Evolutionary conservation across 2,888 invertebrate species (phyloP), one percentile per base, ranked within the genome.

Genomic region (Ectobius pallidus): DNA sequence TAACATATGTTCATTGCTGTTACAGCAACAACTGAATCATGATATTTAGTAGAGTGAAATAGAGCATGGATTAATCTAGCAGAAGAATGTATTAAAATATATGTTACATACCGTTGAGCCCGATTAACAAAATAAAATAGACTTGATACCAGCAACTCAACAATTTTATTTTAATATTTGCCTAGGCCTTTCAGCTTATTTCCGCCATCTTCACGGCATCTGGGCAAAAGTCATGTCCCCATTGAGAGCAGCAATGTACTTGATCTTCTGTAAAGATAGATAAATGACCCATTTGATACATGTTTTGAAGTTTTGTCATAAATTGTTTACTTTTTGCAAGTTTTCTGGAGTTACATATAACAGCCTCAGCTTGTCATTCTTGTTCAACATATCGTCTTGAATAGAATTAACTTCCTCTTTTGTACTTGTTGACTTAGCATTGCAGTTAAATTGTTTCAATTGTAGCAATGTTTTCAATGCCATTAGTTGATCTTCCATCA

Each of bases 161-260:
- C n/a, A n/a, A n/a, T n/a, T n/a, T n/a, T n/a, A n/a, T n/a, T n/a
- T n/a, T n/a, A n/a, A n/a, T n/a, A n/a, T n/a, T n/a, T n/a, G n/a
- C n/a, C n/a, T n/a, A n/a, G n/a, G n/a, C n/a, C n/a, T n/a, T n/a
- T n/a, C n/a, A n/a, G n/a, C n/a, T n/a, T n/a, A n/a, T n/a, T n/a
- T n/a, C n/a, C n/a, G n/a, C n/a, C n/a, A n/a, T n/a, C n/a, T n/a
- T n/a, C n/a, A n/a, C n/a, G n/a, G n/a, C n/a, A 84, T 85, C 85
- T 30, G 93, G 92, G 70, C 95, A 84, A 81, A 97, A 97, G 83
- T 97, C 96, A 84, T 97, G 96, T 0, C 97, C 97, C 96, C 96
- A 96, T 79, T 94, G 93, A 9, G 95, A 95, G 80, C 95, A 95
- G 79, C 97, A 97, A 81, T 97, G 97, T 0, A 96, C 92, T 84